Base-by-base conservation (phyloP, 2,113 vertebrate species). In the Dendrocopos noguchii region DNA sequence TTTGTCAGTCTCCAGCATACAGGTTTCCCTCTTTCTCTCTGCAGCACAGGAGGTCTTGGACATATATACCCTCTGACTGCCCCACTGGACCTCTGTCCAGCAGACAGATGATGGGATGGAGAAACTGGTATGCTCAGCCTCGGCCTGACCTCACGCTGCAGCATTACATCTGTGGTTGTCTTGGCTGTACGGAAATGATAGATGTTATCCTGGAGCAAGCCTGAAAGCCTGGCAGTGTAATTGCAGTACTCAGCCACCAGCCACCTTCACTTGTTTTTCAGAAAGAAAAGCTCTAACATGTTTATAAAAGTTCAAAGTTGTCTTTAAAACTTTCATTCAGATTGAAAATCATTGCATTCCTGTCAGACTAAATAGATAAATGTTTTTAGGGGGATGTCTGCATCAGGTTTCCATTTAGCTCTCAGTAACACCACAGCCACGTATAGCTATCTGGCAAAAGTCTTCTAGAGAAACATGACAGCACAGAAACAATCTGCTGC, bases 261-360 rank as follows among this genome's bases (percentile, higher is more conserved):
- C 8, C 31, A 19, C 9, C 22, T 7, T 12, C 27, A 12, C 36
- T 75, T 78, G 28, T 42, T 92, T 87, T 86, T 27, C 74, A 61
- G 42, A 67, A 47, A n/a, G 29, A 60, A 56, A 68, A 71, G 13
- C 28, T 71, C 56, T 64, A 55, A 70, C 4, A 1, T 15, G n/a
- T 59, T 84, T 55, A 79, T 39, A 52, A 53, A 80, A 84, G 31
- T 64, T 56, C 78, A 80, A 15, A 66, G 42, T 77, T 76, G 15
- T 84, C 59, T 93, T 88, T 61, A 88, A 84, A 88, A 55, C n/a
- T 72, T 66, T 33, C 10, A 5, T 75, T 91, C 80, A 74, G 31
- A 50, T 88, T 65, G 16, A 90, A 84, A 79, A 73, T 46, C 0
- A 9, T 28, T 27, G 19, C 36, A 52, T 83, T 92, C 67, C 80